phyloP scores from a whole-genome alignment of 2,113 vertebrate genomes.

The Dipodomys ordii region DNA sequence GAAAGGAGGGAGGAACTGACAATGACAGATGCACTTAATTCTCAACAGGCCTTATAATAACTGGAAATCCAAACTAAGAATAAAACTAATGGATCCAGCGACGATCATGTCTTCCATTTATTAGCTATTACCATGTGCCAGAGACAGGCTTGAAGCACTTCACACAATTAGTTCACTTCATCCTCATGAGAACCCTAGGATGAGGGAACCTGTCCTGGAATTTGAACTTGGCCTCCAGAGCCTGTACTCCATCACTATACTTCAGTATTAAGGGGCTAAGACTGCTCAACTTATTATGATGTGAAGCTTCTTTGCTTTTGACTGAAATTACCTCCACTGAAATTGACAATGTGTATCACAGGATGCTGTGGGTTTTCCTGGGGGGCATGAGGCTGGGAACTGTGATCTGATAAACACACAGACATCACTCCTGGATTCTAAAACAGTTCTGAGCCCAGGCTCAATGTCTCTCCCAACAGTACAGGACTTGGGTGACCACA shows the following conservation, averaged over 20 bases:
- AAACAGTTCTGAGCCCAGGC: neutral
- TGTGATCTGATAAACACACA: neutral
- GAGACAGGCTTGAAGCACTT: neutral
- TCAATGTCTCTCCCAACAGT: neutral
- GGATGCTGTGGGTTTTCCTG: neutral
- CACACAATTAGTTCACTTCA: neutral
- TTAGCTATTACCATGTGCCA: neutral
- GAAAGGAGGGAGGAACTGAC: neutral
- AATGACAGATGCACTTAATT: neutral
- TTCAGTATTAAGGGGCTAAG: neutral
- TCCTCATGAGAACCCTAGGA: too few relatives aligned
- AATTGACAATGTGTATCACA: neutral
- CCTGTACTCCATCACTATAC: neutral
- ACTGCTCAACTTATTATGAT: neutral
- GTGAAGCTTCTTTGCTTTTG: neutral
- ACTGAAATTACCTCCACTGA: slow-evolving; percentile 18
- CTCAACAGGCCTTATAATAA: neutral
- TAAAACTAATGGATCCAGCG: neutral
- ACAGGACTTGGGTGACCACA: neutral
- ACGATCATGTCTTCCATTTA: neutral
- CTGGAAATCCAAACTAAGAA: neutral
- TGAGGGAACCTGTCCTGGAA: neutral
- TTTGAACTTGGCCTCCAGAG: neutral
- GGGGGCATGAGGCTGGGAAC: neutral
- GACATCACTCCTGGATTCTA: neutral